phyloP scores from a whole-genome alignment of 2,888 invertebrate genomes.

The Cataglyphis altisquamis region DNA sequence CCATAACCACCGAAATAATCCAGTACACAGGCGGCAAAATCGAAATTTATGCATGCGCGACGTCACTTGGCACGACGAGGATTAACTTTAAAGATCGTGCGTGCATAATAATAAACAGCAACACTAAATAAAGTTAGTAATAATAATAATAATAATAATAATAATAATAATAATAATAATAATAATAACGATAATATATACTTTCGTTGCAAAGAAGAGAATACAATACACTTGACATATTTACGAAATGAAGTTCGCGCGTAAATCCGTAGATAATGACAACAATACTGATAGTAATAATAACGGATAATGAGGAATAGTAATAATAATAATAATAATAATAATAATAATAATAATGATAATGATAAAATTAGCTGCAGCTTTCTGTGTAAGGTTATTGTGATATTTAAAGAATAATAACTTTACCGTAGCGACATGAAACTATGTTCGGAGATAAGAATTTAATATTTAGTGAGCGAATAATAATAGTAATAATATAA shows the following conservation, averaged over 20 bases:
- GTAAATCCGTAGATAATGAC: slow-evolving; percentile 59
- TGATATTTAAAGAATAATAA: slow-evolving; percentile 84
- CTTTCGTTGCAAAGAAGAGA: slow-evolving; percentile 61
- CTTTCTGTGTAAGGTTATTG: slow-evolving; percentile 86
- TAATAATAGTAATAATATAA: slow-evolving; percentile 62
- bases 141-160: slow-evolving; percentile 23
- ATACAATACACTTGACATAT: slow-evolving; percentile 67
- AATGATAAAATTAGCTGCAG: slow-evolving; percentile 81
- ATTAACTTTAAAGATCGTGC: slow-evolving; percentile 27
- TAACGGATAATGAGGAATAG: slow-evolving; percentile 67
- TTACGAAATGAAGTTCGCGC: slow-evolving; percentile 65
- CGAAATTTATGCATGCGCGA: slow-evolving; percentile 35
- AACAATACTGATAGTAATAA: slow-evolving; percentile 59
- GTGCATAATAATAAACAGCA: slow-evolving; percentile 40
- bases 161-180: slow-evolving; percentile 30
- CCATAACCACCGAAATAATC: slow-evolving; percentile 20
- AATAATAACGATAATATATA: slow-evolving; percentile 30
- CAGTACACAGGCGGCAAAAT: slow-evolving; percentile 34
- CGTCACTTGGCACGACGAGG: slow-evolving; percentile 44
- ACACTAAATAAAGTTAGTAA: slow-evolving; percentile 36
- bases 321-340: slow-evolving; percentile 64
- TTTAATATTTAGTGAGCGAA: slow-evolving; percentile 75
- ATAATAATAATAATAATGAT: slow-evolving; percentile 60
- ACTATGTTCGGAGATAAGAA: slow-evolving; percentile 72
- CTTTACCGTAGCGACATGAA: slow-evolving; percentile 75